Evolutionary conservation across 1,140 invertebrate species (phyloP), one percentile per base, ranked within the genome.

Genomic region (Drosophila nebulosa): DNA sequence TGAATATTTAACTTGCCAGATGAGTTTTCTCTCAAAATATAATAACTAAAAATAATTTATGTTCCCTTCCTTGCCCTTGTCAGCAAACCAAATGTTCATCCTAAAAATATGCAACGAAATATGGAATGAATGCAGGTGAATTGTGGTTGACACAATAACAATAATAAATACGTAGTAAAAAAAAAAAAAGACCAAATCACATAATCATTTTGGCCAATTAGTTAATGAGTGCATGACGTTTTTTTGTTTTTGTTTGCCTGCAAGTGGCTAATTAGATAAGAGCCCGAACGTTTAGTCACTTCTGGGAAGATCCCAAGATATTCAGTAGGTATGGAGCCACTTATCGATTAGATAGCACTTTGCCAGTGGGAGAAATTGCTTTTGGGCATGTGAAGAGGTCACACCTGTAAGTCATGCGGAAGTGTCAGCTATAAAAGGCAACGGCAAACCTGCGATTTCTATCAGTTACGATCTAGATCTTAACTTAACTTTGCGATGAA

Each of bases 1-100:
- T 73, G 56, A 26, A 60, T 72, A 72, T 72, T 63, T 27, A 57
- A 57, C 30, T 63, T 42, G 26, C 12, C 57, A 35, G 16, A 27
- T 58, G 10, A n/a, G 22, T 61, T 52, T 52, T 22, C n/a, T 2
- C 14, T 42, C 3, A n/a, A 3, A 1, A 35, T 12, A 35, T 12
- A 36, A n/a, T 18, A 26, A 7, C 22, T 53, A 35, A 46, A 21
- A 46, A 21, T 46, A 21, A 46, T 46, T 18, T 46, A 46, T 21
- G 16, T 21, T 9, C 18, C 7, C 7, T 2, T 42, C n/a, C 1
- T 5, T 18, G n/a, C 27, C 27, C 5, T 30, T n/a, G n/a, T n/a
- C n/a, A n/a, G 27, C 27, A 30, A 9, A 30, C n/a, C n/a, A 42
- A 16, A 6, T 16, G 9, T 42, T 46, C 16, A 46, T 46, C 39